Evolutionary conservation across 1,140 invertebrate genomes (phyloP).

Genomic region (Neoseiulus cucumeris): DNA sequence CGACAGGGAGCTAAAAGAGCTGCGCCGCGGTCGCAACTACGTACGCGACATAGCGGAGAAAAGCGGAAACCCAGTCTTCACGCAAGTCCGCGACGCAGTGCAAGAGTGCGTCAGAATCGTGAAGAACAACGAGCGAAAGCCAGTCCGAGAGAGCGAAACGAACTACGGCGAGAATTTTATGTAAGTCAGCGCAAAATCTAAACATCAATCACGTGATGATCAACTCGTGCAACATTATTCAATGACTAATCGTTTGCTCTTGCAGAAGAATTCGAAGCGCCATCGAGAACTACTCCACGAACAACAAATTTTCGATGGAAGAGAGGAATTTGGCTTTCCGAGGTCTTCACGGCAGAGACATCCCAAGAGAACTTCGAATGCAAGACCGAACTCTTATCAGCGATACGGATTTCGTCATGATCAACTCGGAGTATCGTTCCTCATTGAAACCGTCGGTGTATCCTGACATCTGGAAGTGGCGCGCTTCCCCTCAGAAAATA

Average conservation of each 20-base stretch:
- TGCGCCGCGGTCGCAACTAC: slow-evolving; percentile 1
- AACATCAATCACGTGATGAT: too few species aligned
- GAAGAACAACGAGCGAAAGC: neutral
- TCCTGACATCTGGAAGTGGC: too few species aligned
- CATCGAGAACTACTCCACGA: slow-evolving; percentile 1
- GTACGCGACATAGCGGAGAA: neutral
- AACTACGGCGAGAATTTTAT: neutral
- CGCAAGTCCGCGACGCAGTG: neutral
- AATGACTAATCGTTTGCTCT: neutral
- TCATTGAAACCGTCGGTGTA: neutral
- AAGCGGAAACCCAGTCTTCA: neutral
- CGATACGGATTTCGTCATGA: neutral
- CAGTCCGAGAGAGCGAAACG: neutral
- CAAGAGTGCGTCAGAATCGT: neutral
- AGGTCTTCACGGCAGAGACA: neutral
- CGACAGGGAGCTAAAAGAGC: neutral
- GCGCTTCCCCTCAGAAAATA: neutral
- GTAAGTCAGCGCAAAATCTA: neutral
- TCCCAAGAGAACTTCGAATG: neutral
- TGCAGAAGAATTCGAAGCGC: neutral
- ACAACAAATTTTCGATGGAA: neutral
- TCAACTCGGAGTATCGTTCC: neutral
- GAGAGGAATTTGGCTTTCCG: neutral
- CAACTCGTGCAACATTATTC: too few species aligned
- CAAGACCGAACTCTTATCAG: neutral